Conservation (phyloP, 2,797 vertebrate species). For the Yasuhikotakia modesta region DNA sequence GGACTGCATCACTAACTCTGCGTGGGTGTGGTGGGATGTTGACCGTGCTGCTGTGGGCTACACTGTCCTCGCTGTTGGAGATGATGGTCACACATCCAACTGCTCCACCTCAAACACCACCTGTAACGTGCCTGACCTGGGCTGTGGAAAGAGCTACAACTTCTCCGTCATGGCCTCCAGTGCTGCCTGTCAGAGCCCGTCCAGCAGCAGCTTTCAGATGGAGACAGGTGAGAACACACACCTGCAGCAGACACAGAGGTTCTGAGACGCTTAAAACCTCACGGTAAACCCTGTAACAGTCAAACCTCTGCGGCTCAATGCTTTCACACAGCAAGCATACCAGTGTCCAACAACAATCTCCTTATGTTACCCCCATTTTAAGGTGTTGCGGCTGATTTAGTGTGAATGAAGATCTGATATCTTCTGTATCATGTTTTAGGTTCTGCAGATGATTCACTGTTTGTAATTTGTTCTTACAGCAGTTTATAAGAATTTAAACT, state of each 20-base stretch:
- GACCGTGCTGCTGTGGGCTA: constrained; percentile 62
- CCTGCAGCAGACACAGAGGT: neutral
- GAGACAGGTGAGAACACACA: constrained; percentile 28
- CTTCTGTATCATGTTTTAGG: too few species aligned
- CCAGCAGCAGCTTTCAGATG: constrained; percentile 60
- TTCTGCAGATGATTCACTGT: too few species aligned
- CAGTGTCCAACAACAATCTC: too few species aligned
- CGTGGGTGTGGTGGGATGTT: constrained; percentile 70
- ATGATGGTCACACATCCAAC: constrained; percentile 54
- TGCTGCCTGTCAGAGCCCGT: constrained; percentile 64
- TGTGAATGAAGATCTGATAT: too few species aligned
- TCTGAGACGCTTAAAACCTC: too few species aligned
- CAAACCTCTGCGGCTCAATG: too few species aligned
- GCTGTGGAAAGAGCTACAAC: constrained; percentile 71
- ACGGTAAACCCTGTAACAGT: too few species aligned
- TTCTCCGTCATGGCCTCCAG: constrained; percentile 68
- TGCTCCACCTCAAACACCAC: constrained; percentile 68
- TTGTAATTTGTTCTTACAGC: too few species aligned
- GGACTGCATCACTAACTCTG: constrained; percentile 73
- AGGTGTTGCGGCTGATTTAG: too few species aligned
- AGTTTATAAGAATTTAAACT: too few species aligned
- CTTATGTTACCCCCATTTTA: too few species aligned
- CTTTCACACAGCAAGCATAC: too few species aligned
- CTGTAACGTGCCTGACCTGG: constrained; percentile 71
- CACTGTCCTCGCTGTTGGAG: constrained; percentile 60